These are phyloP conservation scores for Sclerodermus sp. DNA, from an alignment of 2,888 invertebrate species.

Conservation along the genomic window DNA sequence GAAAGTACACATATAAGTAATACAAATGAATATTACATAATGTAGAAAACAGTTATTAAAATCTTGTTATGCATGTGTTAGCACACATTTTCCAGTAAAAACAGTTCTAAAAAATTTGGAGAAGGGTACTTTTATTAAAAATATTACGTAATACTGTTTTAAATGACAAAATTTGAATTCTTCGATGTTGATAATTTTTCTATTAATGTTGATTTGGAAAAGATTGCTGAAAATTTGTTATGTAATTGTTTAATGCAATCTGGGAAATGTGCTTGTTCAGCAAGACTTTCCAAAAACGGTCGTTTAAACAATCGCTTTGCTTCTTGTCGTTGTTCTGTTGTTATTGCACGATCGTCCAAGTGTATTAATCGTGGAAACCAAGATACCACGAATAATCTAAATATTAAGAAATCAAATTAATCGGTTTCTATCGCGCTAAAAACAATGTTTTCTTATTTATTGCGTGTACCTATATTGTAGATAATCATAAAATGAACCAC, in stretches of 20 bases:
- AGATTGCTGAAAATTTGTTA: constrained; percentile 39
- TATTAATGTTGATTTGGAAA: constrained; percentile 33
- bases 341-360: constrained; percentile 73
- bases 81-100: no score
- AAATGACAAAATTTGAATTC: constrained; percentile 33
- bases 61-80: background rate
- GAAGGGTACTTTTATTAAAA: background rate
- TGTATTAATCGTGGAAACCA: constrained; percentile 70
- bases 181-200: constrained; percentile 25
- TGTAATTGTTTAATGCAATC: constrained; percentile 47
- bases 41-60: background rate
- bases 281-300: constrained; percentile 63
- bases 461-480: constrained; percentile 70
- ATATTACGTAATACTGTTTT: constrained; percentile 30
- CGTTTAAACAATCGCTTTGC: constrained; percentile 66
- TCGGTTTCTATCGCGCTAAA: no score
- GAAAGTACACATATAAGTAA: no score
- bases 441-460: background rate
- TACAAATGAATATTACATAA: background rate
- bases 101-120: background rate
- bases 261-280: constrained; percentile 46
- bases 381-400: constrained; percentile 74
- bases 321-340: constrained; percentile 66
- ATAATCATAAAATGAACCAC: constrained; percentile 76
- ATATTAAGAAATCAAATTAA: no score